Evolutionary conservation across 2,888 invertebrate species (phyloP).

Genomic region (Homarus gammarus): DNA sequence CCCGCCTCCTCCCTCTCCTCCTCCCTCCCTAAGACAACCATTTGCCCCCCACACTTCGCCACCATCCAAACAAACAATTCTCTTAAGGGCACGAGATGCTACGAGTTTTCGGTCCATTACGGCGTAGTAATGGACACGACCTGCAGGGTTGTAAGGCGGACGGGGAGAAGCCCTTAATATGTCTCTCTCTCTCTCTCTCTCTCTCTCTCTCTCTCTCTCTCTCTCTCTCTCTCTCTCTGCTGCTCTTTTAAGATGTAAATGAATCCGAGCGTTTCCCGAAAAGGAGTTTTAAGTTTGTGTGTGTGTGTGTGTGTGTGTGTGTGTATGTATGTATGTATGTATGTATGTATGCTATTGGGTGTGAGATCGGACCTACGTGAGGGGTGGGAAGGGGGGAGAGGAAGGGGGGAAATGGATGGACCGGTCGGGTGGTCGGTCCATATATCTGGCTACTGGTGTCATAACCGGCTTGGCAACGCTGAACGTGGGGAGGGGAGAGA

Average conservation of each 20-base stretch:
- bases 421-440: background rate
- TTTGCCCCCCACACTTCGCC: conserved; percentile 39
- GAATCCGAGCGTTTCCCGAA: background rate
- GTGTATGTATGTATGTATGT: background rate
- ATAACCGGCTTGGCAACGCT: conserved; percentile 53
- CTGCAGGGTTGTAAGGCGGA: conserved; percentile 14
- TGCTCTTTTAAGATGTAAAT: background rate
- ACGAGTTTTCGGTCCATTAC: conserved; percentile 55
- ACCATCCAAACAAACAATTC: conserved; percentile 55
- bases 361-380: background rate
- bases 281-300: background rate
- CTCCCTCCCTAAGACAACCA: conserved; percentile 27
- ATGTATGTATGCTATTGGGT: too few species aligned
- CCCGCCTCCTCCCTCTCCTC: background rate
- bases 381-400: background rate
- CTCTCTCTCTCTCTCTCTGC: background rate
- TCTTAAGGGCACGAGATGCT: conserved; percentile 53
- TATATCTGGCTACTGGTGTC: conserved; percentile 33
- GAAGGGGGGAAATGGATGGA: conserved; percentile 19
- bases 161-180: background rate
- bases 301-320: background rate
- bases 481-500: background rate
- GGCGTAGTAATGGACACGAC: conserved; percentile 44
- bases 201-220: background rate
- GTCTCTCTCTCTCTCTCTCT: background rate